These are phyloP conservation scores for Neelides sp. DNA, from an alignment of 1,140 invertebrate genomes.

Conservation along the genomic window DNA sequence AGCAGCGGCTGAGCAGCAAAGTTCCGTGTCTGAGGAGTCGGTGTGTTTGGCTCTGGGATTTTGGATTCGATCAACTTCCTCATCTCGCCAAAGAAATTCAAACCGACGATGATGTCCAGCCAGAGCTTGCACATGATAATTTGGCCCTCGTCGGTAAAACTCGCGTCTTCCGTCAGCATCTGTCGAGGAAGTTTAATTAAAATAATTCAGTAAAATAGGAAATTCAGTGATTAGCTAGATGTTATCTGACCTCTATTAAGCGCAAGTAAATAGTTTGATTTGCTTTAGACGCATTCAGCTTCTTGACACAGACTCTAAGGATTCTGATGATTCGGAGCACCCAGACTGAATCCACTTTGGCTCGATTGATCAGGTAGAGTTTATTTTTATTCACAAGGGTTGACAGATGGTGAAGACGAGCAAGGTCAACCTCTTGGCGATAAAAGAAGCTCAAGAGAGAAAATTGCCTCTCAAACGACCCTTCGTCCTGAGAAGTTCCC, in stretches of 20 bases:
- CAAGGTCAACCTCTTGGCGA: not conserved
- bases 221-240: no score
- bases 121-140: no score
- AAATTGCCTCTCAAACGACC: constrained; percentile 1
- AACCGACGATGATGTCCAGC: not conserved
- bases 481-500: not conserved
- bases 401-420: not conserved
- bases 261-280: not conserved
- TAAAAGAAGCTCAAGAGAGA: constrained; percentile 10
- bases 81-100: constrained; percentile 3
- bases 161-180: no score
- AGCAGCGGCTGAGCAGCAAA: no score
- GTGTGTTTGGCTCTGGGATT: no score
- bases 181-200: no score
- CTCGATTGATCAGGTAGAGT: not conserved
- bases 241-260: constrained; percentile 11
- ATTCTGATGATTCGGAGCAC: not conserved
- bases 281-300: not conserved
- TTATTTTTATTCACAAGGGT: not conserved
- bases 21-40: no score
- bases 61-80: constrained; percentile 1
- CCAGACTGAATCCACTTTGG: not conserved
- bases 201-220: no score
- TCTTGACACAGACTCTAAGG: not conserved
- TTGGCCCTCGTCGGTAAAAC: no score